Evolutionary conservation across 30 jellyfish, hydroid and myxozoan genomes (phyloP), one percentile per base, ranked within the genome.

Genomic region (Nemopilema nomurai): DNA sequence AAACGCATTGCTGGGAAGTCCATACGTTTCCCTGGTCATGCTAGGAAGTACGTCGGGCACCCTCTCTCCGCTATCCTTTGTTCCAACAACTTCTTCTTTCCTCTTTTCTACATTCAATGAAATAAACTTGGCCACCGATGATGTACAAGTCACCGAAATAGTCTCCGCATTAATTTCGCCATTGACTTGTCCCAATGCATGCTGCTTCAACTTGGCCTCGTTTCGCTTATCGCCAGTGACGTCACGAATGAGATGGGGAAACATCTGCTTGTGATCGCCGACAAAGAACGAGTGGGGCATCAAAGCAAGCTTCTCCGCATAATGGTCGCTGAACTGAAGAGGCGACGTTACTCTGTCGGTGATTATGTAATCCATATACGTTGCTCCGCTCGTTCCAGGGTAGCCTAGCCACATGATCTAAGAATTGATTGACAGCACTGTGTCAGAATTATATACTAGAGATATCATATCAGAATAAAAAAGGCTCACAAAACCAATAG

Each of bases 311-410:
- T 96, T 96, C 94, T 96, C 99, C 1, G 99, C 96, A 53, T 96
- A 96, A 88, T 96, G 99, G 18, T 96, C 99, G 1, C 91, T 52
- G 53, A 41, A 96, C 51, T 89, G 94, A 71, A 87, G 19, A 0
- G 99, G 99, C 23, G 99, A 96, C n/a, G 98, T 91, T 4, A 91
- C 81, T 9, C 91, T 90, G 76, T 96, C 99, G 23, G 99, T 96
- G 24, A 96, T 91, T 57, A 96, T 90, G 82, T 91, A 96, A 73
- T 96, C 99, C 99, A 96, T 96, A 87, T 96, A 96, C 0, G 99
- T 89, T 8, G 99, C 99, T 0, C 99, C 99, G 80, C 98, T 91
- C n/a, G 99, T 96, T 27, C 99, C 99, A 31, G 99, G 99, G 64
- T 96, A 96, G 18, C 99, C 99, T 41, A 96, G 97, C 98, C 98